phyloP scores from a whole-genome alignment of 2,888 invertebrate species.

The Trilocha varians region DNA sequence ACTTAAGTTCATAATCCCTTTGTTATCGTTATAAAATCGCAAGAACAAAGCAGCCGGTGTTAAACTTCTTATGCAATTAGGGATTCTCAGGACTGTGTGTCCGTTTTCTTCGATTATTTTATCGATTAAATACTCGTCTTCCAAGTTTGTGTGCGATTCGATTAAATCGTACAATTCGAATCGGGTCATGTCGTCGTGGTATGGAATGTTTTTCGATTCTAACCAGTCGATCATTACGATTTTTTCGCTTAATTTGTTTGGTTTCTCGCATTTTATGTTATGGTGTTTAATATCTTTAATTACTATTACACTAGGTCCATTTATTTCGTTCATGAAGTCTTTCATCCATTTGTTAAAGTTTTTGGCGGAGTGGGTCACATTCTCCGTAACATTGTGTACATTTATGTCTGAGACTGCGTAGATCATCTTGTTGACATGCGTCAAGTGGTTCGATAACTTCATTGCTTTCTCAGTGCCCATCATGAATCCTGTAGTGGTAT shows the following conservation, averaged over 20 bases:
- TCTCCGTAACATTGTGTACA: slow-evolving; percentile 8
- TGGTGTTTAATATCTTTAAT: slow-evolving; percentile 15
- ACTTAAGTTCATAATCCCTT: too few species aligned
- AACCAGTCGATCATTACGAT: slow-evolving; percentile 25
- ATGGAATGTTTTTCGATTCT: slow-evolving; percentile 18
- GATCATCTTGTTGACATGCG: slow-evolving; percentile 12
- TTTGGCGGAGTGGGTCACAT: slow-evolving; percentile 9
- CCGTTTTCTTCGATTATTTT: slow-evolving; percentile 15
- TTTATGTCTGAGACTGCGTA: slow-evolving; percentile 17
- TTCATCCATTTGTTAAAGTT: slow-evolving; percentile 19
- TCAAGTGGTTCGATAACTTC: neutral
- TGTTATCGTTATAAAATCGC: neutral
- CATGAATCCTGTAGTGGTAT: slow-evolving; percentile 1
- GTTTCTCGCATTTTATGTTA: slow-evolving; percentile 11
- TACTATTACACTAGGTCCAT: slow-evolving; percentile 21
- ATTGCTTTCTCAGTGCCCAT: slow-evolving; percentile 1
- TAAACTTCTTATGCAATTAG: slow-evolving; percentile 16
- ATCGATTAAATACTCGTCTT: slow-evolving; percentile 12
- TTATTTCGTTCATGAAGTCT: slow-evolving; percentile 9
- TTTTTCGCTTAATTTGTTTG: slow-evolving; percentile 14
- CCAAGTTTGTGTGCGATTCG: slow-evolving; percentile 21
- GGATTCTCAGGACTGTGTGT: slow-evolving; percentile 22
- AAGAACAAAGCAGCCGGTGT: slow-evolving; percentile 11
- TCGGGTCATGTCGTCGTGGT: slow-evolving; percentile 17
- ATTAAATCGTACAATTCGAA: slow-evolving; percentile 23